These are phyloP conservation scores for Paralinhomoeus sp. DNA, from an alignment of 2,888 invertebrate species.

Conservation along the genomic window DNA sequence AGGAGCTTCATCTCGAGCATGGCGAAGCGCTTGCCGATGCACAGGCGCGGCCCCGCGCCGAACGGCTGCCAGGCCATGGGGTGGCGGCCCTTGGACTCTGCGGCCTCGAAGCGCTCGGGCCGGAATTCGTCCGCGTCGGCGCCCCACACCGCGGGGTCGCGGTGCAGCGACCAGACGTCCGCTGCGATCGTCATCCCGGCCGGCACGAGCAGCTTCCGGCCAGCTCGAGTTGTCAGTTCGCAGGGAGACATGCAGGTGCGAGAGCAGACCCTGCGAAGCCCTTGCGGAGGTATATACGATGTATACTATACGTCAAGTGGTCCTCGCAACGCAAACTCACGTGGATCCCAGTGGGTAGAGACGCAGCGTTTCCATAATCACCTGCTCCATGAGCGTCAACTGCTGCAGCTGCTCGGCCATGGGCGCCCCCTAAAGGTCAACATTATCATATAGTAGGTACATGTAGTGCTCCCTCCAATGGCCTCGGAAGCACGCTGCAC, in stretches of 20 bases:
- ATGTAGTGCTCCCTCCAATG: too few relatives aligned
- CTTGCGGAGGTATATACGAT: not conserved
- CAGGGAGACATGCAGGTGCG: not conserved
- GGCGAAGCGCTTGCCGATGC: constrained; percentile 6
- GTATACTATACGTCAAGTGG: not conserved
- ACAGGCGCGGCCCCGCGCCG: constrained; percentile 7
- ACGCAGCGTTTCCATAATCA: not conserved
- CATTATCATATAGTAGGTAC: too few relatives aligned
- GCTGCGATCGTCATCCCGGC: not conserved
- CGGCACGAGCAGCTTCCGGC: not conserved
- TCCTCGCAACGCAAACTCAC: not conserved
- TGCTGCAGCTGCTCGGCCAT: too few relatives aligned
- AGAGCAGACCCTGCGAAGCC: not conserved
- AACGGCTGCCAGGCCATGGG: constrained; percentile 6
- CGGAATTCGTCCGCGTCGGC: constrained; percentile 4
- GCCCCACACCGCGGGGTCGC: constrained; percentile 4
- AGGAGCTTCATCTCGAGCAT: constrained; percentile 2
- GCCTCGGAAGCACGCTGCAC: too few relatives aligned
- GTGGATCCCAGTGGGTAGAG: not conserved
- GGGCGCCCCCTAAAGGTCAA: too few relatives aligned
- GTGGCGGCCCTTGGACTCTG: not conserved
- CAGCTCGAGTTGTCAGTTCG: not conserved
- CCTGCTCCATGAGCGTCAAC: not conserved
- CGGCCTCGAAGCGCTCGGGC: constrained; percentile 3
- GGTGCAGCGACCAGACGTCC: constrained; percentile 1